These are phyloP conservation scores for Symphodus melops DNA, from an alignment of 2,113 vertebrate genomes.

Conservation along the genomic window DNA sequence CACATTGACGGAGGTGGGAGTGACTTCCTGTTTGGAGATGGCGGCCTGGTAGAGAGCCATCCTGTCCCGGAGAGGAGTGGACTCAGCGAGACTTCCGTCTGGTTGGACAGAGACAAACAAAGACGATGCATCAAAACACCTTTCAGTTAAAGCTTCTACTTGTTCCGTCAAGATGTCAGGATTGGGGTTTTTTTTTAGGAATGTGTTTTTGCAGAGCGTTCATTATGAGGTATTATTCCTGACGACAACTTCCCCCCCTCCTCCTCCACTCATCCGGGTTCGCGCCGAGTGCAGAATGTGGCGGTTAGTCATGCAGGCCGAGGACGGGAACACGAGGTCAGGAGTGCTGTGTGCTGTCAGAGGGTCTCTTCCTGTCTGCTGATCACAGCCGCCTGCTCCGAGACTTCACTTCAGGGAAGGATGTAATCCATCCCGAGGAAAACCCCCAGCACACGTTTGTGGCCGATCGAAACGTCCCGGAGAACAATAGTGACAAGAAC, in stretches of 20 bases:
- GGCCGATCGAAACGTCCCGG: no score
- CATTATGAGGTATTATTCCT: neutral
- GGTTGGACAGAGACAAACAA: slow-evolving; percentile 16
- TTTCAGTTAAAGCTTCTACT: neutral
- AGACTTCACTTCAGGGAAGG: slow-evolving; percentile 28
- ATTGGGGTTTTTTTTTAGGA: no score
- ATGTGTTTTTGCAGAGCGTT: no score
- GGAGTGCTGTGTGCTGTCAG: slow-evolving; percentile 2
- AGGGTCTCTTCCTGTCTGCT: slow-evolving; percentile 43
- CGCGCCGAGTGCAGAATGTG: slow-evolving; percentile 8
- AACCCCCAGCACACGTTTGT: neutral
- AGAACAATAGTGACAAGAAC: neutral
- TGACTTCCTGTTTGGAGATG: slow-evolving; percentile 87
- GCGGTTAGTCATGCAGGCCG: slow-evolving; percentile 27
- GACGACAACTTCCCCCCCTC: neutral
- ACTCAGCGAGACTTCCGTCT: slow-evolving; percentile 84
- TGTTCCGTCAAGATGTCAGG: neutral
- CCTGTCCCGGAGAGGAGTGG: slow-evolving; percentile 90
- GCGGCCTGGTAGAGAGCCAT: slow-evolving; percentile 97
- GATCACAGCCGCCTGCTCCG: slow-evolving; percentile 4
- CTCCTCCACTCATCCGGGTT: slow-evolving; percentile 17
- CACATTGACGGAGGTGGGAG: slow-evolving; percentile 63
- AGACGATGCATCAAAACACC: neutral
- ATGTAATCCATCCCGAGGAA: slow-evolving; percentile 45
- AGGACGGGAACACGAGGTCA: slow-evolving; percentile 51